Evolutionary conservation across 2,888 invertebrate species (phyloP).

Genomic region (Dicycla oo): DNA sequence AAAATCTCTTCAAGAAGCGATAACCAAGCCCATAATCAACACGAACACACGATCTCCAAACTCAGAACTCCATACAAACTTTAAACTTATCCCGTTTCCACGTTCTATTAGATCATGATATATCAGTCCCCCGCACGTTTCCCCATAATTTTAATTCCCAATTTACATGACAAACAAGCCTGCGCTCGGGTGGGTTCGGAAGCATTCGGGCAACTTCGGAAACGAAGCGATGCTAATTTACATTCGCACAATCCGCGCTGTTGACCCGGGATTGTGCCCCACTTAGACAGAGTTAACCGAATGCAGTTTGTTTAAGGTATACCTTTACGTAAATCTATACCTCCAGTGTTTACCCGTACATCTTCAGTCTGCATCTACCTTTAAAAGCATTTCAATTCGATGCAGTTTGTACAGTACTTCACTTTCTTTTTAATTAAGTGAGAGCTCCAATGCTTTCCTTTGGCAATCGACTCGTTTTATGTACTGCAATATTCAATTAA

Average conservation of each 20-base stretch:
- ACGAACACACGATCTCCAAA: neutral
- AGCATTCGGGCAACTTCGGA: slow-evolving; percentile 47
- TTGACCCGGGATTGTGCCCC: slow-evolving; percentile 57
- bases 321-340: slow-evolving; percentile 22
- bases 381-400: slow-evolving; percentile 45
- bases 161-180: slow-evolving; percentile 64
- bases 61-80: slow-evolving; percentile 26
- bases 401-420: slow-evolving; percentile 32
- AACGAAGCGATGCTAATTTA: slow-evolving; percentile 57
- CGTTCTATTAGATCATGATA: slow-evolving; percentile 53
- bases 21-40: slow-evolving; percentile 1
- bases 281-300: slow-evolving; percentile 50
- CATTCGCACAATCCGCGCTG: slow-evolving; percentile 59
- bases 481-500: slow-evolving; percentile 19
- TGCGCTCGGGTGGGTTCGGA: slow-evolving; percentile 52
- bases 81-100: slow-evolving; percentile 32
- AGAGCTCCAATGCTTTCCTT: neutral
- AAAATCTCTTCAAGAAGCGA: slow-evolving; percentile 2
- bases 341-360: slow-evolving; percentile 11
- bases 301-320: slow-evolving; percentile 36
- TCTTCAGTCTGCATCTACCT: slow-evolving; percentile 20
- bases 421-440: slow-evolving; percentile 41
- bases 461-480: slow-evolving; percentile 5
- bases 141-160: slow-evolving; percentile 61
- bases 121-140: slow-evolving; percentile 39